Conservation (phyloP, 2,888 invertebrate species). For the Argynnis bischoffii region DNA sequence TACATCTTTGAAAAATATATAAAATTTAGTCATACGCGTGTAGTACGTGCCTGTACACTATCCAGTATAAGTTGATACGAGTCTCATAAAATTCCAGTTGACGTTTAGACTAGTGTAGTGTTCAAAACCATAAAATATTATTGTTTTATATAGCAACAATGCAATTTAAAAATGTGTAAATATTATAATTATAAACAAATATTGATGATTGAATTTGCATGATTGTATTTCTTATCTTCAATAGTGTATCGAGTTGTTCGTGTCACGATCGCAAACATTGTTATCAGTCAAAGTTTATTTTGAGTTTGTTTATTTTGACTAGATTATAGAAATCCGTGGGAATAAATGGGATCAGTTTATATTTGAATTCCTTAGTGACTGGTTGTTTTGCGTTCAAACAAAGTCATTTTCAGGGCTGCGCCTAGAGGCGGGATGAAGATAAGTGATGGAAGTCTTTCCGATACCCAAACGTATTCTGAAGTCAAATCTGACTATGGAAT, state of each 20-base stretch:
- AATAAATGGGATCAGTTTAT: conserved; percentile 34
- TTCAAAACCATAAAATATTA: not conserved
- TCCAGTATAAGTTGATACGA: conserved; percentile 8
- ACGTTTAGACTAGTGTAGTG: conserved; percentile 11
- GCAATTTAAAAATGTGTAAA: conserved; percentile 8
- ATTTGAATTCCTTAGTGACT: conserved; percentile 2
- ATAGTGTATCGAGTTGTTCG: conserved; percentile 5
- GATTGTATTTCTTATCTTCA: conserved; percentile 20
- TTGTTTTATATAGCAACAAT: not conserved
- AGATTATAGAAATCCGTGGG: conserved; percentile 34
- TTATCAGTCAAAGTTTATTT: conserved; percentile 36
- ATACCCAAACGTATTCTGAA: conserved; percentile 89
- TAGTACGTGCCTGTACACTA: conserved; percentile 18
- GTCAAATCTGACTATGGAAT: conserved; percentile 90
- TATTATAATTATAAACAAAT: not conserved
- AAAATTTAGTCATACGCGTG: no score
- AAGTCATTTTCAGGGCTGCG: conserved; percentile 60
- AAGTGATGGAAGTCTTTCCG: conserved; percentile 92
- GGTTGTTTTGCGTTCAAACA: conserved; percentile 17
- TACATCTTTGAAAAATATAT: no score
- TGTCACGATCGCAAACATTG: conserved; percentile 40
- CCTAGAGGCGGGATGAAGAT: conserved; percentile 82
- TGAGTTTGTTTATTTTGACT: conserved; percentile 31
- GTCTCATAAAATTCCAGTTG: conserved; percentile 7
- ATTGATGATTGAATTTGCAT: conserved; percentile 4